Evolutionary conservation across 2,113 vertebrate species (phyloP).

Genomic region (Cairina moschata): DNA sequence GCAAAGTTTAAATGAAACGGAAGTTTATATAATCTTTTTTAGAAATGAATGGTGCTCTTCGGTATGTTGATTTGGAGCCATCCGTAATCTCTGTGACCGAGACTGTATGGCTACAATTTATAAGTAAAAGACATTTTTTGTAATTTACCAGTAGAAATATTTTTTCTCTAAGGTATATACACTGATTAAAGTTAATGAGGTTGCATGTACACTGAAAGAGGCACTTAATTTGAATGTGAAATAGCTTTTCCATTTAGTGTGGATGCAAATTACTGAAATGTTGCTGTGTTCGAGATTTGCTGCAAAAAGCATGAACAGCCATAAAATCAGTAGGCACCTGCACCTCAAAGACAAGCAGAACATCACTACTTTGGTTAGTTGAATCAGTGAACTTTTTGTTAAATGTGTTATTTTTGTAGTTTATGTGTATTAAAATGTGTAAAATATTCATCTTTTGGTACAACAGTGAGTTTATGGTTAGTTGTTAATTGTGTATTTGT

Average conservation of each 20-base stretch:
- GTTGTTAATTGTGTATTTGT: background rate
- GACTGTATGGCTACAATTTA: background rate
- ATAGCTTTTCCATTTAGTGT: background rate
- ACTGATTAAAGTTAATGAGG: background rate
- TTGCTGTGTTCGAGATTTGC: background rate
- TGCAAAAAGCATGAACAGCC: background rate
- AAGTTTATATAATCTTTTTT: background rate
- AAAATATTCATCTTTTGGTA: background rate
- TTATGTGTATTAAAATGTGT: background rate
- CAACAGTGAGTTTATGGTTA: background rate
- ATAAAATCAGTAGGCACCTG: background rate
- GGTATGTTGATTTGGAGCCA: background rate
- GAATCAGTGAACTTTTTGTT: background rate
- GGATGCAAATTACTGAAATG: background rate
- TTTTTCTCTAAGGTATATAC: background rate
- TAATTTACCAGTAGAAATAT: background rate
- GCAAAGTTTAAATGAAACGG: background rate
- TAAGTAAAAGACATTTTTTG: background rate
- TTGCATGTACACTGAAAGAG: background rate
- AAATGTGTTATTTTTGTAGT: background rate
- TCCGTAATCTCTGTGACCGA: background rate
- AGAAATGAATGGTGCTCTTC: background rate
- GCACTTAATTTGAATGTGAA: background rate
- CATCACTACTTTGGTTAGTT: background rate
- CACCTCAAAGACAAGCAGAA: background rate